Base-by-base conservation (phyloP, 2,797 vertebrate species). In the Myotis daubentonii region DNA sequence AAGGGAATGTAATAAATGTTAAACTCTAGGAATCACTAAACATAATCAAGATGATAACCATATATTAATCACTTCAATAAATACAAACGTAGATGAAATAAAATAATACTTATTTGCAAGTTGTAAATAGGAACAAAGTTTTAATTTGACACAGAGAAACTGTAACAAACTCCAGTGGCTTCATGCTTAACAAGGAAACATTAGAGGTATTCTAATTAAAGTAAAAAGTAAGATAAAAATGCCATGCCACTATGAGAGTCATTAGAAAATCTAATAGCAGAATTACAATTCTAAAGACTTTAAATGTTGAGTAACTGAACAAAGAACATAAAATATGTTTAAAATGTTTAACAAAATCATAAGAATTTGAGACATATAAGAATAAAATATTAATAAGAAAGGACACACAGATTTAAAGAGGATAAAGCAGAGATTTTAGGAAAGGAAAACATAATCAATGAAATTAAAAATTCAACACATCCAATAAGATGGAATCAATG, bases 51-150 rank as follows among this genome's bases (percentile, higher is more conserved):
- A 81, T 47, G 2, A 74, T 74, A 74, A 33, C 62, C 13, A 65
- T 33, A 72, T 33, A 49, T 44, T 87, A 71, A 87, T 9, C 13
- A 93, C 41, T 55, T 93, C 49, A 82, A 65, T 93, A 87, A 80
- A 22, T 66, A 93, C 2, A 55, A 81, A 86, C 44, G 16, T 47
- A 74, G 72, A 23, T 60, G 36, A 72, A 90, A 68, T 71, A 4
- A 70, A 57, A 66, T 65, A 53, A 41, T 93, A 41, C 25, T 7
- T 66, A 81, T 33, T 78, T 51, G 0, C 74, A 80, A 87, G 68
- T 36, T 82, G 28, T 30, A 93, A 93, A 74, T 23, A 81, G 17
- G 17, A 74, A 93, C 20, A 72, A 33, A 53, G 4, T 33, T 62
- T 82, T 66, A 66, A 88, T 47, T 81, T 75, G 57, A 44, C 47